Conservation (phyloP, 2,113 vertebrate genomes). For the Otocyon megalotis region DNA sequence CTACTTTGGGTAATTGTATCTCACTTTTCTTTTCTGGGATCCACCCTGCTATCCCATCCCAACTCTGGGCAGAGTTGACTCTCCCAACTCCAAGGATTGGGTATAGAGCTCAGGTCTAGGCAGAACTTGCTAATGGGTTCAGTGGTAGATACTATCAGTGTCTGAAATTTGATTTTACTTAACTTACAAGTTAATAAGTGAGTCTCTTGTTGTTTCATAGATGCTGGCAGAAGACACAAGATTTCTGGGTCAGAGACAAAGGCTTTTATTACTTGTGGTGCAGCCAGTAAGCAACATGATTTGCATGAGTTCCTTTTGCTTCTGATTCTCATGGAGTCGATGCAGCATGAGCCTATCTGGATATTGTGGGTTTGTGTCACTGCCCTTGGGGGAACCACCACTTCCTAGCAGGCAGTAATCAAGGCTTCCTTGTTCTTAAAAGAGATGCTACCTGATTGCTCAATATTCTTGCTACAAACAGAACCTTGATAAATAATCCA, state of each 20-base stretch:
- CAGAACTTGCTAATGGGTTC: not conserved
- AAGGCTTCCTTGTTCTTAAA: slow-evolving; percentile 8
- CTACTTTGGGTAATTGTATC: not conserved
- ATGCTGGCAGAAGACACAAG: not conserved
- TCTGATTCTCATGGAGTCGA: not conserved
- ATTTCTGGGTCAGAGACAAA: not conserved
- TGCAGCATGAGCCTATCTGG: not conserved
- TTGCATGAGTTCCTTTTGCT: not conserved
- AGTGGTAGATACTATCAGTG: not conserved
- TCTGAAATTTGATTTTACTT: slow-evolving; percentile 16
- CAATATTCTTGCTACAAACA: not conserved
- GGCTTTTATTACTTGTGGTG: not conserved
- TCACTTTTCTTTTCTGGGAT: not conserved
- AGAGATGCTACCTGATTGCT: not conserved
- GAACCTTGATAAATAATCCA: not conserved
- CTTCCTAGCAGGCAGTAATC: not conserved
- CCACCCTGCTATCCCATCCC: accelerated
- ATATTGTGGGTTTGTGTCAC: not conserved
- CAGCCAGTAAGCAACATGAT: not conserved
- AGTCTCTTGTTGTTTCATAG: not conserved
- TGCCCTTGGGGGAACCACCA: not conserved
- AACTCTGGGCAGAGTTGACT: not conserved
- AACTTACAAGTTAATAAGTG: not conserved
- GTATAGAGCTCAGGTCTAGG: not conserved
- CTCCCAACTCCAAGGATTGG: not conserved